These are phyloP conservation scores for Carassius carassius DNA, from an alignment of 2,113 vertebrate species.

Conservation along the genomic window DNA sequence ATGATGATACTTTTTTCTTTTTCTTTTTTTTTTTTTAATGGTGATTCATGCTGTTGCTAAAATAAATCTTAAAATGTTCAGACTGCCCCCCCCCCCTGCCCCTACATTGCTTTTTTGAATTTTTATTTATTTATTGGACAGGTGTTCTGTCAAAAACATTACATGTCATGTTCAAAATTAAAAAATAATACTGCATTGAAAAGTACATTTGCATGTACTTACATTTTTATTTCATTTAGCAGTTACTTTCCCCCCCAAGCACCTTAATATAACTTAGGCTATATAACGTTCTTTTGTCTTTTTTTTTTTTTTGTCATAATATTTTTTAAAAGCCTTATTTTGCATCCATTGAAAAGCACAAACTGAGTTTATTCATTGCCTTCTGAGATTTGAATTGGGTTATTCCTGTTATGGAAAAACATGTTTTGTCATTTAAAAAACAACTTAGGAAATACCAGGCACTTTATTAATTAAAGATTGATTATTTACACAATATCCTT, in stretches of 20 bases:
- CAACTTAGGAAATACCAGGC: no score
- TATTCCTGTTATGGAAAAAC: neutral
- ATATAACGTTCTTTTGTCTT: neutral
- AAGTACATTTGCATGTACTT: no score
- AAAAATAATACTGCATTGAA: neutral
- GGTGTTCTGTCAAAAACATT: neutral
- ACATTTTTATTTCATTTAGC: neutral
- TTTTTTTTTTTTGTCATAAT: neutral
- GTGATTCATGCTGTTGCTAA: neutral
- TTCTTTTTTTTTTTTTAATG: neutral
- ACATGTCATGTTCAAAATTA: neutral
- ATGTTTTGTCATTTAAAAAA: no score
- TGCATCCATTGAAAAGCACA: no score
- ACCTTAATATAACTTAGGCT: neutral
- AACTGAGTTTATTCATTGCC: neutral
- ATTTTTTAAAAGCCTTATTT: no score
- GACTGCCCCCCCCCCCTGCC: neutral
- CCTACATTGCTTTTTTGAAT: neutral
- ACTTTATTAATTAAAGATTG: no score
- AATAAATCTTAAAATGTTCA: neutral
- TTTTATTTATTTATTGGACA: neutral
- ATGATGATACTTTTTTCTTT: neutral
- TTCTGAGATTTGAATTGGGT: neutral
- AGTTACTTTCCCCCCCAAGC: neutral
- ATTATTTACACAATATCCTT: no score